Evolutionary conservation across 2,888 invertebrate species (phyloP), one percentile per base, ranked within the genome.

Genomic region (Stictocephala bisonia): DNA sequence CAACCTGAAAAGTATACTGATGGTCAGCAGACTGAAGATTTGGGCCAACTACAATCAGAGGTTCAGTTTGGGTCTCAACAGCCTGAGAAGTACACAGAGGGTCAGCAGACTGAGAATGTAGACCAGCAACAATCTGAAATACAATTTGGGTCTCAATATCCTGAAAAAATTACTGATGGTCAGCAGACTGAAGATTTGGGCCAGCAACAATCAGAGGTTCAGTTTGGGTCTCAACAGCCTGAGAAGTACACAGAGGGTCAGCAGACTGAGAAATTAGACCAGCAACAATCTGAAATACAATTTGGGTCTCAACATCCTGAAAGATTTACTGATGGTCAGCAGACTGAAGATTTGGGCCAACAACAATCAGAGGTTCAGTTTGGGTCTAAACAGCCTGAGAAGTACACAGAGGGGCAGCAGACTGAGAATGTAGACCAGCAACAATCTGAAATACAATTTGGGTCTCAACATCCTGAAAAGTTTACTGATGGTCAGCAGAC

Each of bases 221-320:
- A 66, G 44, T 48, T 40, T n/a, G n/a, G n/a, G n/a, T n/a, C n/a
- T n/a, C n/a, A n/a, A n/a, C n/a, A n/a, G 40, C 69, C 69, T 31
- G 53, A 15, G 0, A 69, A 53, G 22, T 69, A 40, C 22, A 53
- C 20, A 18, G 40, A 40, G 53, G 80, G 79, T 68, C 79, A 82
- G 27, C 76, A 77, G 60, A 72, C 76, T 71, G 79, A 77, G 53
- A 77, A 71, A 4, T 50, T 71, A 40, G 70, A 56, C 13, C 70
- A 70, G 24, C 56, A 48, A n/a, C n/a, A 70, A 41, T 24, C 56
- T n/a, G 44, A 41, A n/a, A 9, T 58, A 7, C 41, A 71, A 27
- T 58, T 72, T 66, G 64, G 51, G n/a, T n/a, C 40, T 18, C 72
- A 64, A 50, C 29, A 29, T 31, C 29, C 29, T 7, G 26, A 31